Conservation (phyloP, 2,113 vertebrate genomes). For the Callaeas wilsoni region DNA sequence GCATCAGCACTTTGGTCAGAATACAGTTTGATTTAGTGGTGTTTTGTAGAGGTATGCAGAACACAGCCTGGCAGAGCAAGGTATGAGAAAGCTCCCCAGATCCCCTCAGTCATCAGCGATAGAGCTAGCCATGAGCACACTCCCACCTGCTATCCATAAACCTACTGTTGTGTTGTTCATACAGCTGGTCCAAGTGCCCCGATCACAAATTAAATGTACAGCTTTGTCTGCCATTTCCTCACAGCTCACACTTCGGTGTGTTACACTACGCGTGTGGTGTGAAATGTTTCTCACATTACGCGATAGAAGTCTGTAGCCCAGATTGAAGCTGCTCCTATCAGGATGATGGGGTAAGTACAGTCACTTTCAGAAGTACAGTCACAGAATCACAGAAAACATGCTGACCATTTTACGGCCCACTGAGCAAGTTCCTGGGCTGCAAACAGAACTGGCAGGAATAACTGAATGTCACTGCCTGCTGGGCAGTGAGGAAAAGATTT, state of each 20-base stretch:
- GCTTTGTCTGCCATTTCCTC: background rate
- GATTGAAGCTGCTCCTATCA: background rate
- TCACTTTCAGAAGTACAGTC: background rate
- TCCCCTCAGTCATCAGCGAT: background rate
- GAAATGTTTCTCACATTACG: background rate
- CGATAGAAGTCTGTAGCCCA: background rate
- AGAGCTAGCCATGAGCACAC: background rate
- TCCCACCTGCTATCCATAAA: background rate
- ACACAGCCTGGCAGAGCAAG: background rate
- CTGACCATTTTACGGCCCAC: background rate
- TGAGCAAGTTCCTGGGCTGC: background rate
- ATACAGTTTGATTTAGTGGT: background rate
- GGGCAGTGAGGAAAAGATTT: background rate
- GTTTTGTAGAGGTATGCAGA: background rate
- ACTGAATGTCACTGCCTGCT: background rate
- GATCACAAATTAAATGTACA: background rate
- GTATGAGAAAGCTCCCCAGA: rapidly evolving
- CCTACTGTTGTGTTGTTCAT: background rate
- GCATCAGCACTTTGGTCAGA: background rate
- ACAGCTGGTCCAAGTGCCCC: background rate
- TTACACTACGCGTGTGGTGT: rapidly evolving
- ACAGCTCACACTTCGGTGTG: rapidly evolving
- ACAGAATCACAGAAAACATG: background rate
- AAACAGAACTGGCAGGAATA: background rate
- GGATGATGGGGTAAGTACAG: background rate